phyloP scores from a whole-genome alignment of 2,888 invertebrate species.

The Orgyia antiqua region DNA sequence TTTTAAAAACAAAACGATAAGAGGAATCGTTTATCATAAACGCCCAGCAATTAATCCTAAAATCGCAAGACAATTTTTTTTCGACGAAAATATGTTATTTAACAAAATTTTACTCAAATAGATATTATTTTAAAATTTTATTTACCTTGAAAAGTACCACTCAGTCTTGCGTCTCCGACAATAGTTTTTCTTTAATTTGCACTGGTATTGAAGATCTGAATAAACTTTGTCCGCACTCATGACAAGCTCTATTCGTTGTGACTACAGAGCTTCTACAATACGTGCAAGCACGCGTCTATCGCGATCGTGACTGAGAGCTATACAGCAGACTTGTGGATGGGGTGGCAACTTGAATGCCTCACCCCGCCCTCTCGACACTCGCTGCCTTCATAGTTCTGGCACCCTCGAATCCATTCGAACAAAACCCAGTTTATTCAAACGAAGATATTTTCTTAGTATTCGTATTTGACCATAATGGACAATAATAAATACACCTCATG shows the following conservation, averaged over 20 bases:
- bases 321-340: constrained; percentile 20
- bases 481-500: too few relatives aligned
- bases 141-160: constrained; percentile 35
- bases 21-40: too few relatives aligned
- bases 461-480: too few relatives aligned
- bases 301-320: constrained; percentile 37
- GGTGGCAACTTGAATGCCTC: constrained; percentile 30
- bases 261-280: constrained; percentile 10
- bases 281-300: constrained; percentile 27
- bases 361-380: constrained; percentile 22
- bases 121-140: constrained; percentile 4
- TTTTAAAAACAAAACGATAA: too few relatives aligned
- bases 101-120: too few relatives aligned
- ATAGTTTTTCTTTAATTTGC: constrained; percentile 37
- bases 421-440: too few relatives aligned
- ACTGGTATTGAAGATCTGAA: constrained; percentile 31
- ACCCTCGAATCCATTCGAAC: too few relatives aligned
- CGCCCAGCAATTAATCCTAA: too few relatives aligned
- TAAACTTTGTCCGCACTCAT: constrained; percentile 58
- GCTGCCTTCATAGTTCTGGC: constrained; percentile 20
- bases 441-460: too few relatives aligned
- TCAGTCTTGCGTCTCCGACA: constrained; percentile 17
- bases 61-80: too few relatives aligned
- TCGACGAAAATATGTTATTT: too few relatives aligned
- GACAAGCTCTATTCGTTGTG: constrained; percentile 33